These are phyloP conservation scores for Zaprionus kolodkinae DNA, from an alignment of 1,140 invertebrate genomes.

Conservation along the genomic window DNA sequence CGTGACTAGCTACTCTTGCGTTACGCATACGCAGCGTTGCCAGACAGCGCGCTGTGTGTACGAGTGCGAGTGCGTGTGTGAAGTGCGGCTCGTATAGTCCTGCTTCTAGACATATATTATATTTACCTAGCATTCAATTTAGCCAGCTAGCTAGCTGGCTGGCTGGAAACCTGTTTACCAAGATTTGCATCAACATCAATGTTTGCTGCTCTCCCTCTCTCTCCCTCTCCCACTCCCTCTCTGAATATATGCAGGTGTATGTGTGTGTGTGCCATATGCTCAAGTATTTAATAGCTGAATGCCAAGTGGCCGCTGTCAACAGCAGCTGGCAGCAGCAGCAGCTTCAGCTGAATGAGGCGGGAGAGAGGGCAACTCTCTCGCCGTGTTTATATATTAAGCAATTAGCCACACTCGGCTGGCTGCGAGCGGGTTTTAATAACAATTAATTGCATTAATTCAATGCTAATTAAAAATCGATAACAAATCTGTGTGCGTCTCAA, in stretches of 20 bases:
- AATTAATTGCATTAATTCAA: conserved; percentile 64
- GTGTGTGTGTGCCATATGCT: conserved; percentile 57
- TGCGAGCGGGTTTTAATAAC: conserved; percentile 49
- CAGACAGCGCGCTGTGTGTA: conserved; percentile 9
- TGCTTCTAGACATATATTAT: conserved; percentile 50
- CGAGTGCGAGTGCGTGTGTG: conserved; percentile 5
- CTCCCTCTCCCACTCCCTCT: background rate
- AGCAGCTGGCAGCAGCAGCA: conserved; percentile 20
- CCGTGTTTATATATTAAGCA: conserved; percentile 39
- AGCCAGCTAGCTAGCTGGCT: conserved; percentile 41
- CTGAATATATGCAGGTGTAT: conserved; percentile 2
- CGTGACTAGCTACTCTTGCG: conserved; percentile 63
- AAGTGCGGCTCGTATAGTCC: conserved; percentile 6
- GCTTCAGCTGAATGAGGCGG: conserved; percentile 59
- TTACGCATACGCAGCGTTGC: conserved; percentile 71
- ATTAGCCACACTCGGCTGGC: conserved; percentile 57
- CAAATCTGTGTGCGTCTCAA: conserved; percentile 18
- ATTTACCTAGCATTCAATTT: conserved; percentile 57
- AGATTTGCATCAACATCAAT: conserved; percentile 49
- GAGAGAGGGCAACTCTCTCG: conserved; percentile 15
- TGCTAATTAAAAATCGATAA: conserved; percentile 76
- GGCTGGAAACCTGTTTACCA: conserved; percentile 54
- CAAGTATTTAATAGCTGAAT: conserved; percentile 66
- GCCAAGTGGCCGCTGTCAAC: conserved; percentile 49
- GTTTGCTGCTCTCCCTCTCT: conserved; percentile 15